Percentiles rank a stretch among this genome's conserved stretches.
These are phyloP conservation scores for Vireo griseus DNA, from an alignment of 2,797 vertebrate genomes.

Conservation along the genomic window DNA sequence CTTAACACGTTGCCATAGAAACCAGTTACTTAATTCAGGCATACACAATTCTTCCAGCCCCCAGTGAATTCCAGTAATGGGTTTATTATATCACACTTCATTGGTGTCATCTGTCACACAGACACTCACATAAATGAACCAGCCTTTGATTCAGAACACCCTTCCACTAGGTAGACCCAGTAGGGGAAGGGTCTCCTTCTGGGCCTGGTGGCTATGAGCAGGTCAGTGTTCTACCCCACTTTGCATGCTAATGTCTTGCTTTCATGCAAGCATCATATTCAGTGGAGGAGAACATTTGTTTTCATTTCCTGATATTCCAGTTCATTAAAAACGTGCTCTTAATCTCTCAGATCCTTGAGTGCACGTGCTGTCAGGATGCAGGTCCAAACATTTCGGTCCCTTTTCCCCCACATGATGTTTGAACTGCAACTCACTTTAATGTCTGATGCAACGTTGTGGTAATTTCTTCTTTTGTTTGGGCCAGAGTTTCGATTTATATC, in stretches of 20 bases:
- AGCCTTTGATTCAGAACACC: conserved; percentile 29
- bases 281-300: conserved; percentile 7
- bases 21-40: conserved; percentile 63
- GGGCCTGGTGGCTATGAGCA: neutral
- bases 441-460: neutral
- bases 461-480: conserved; percentile 4
- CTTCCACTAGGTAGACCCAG: neutral
- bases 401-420: neutral
- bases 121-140: conserved; percentile 40
- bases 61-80: conserved; percentile 67
- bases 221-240: neutral
- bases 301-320: conserved; percentile 17
- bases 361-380: neutral
- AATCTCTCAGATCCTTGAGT: conserved; percentile 3
- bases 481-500: neutral
- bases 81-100: conserved; percentile 67
- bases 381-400: neutral
- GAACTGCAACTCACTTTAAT: neutral
- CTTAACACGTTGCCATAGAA: conserved; percentile 62
- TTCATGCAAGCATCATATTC: neutral
- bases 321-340: conserved; percentile 40
- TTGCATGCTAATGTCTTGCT: conserved; percentile 10
- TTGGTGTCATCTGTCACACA: conserved; percentile 67
- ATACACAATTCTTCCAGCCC: conserved; percentile 53
- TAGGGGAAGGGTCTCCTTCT: neutral